phyloP scores from a whole-genome alignment of 1,140 invertebrate genomes.

The Drosophila navojoa region DNA sequence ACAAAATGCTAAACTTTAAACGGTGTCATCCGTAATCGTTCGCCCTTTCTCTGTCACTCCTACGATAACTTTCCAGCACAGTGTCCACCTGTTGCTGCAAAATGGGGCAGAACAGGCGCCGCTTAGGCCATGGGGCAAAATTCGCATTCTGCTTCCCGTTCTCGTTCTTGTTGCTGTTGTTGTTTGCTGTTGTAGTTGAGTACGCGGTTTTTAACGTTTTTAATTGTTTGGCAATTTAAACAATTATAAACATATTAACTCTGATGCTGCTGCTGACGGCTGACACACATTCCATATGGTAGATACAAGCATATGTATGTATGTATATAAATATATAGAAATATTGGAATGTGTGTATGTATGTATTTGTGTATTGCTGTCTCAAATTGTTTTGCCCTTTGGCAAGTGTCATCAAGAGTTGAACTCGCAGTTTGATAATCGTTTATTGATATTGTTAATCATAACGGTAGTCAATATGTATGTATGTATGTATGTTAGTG shows the following conservation, averaged over 20 bases:
- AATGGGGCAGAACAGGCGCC: slow-evolving; percentile 28
- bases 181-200: slow-evolving; percentile 18
- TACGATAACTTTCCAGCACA: background rate
- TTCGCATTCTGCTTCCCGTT: slow-evolving; percentile 43
- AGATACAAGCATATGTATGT: background rate
- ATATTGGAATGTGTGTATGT: background rate
- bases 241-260: slow-evolving; percentile 73
- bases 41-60: slow-evolving; percentile 5
- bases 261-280: slow-evolving; percentile 29
- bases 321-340: background rate
- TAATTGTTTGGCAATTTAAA: slow-evolving; percentile 69
- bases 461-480: slow-evolving; percentile 15
- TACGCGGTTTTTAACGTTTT: slow-evolving; percentile 20
- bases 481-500: background rate
- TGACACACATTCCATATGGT: slow-evolving; percentile 52
- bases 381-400: background rate
- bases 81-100: slow-evolving; percentile 36
- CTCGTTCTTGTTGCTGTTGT: slow-evolving; percentile 27
- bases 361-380: background rate
- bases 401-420: slow-evolving; percentile 15
- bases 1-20: slow-evolving; percentile 21
- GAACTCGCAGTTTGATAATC: slow-evolving; percentile 14
- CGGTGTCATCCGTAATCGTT: slow-evolving; percentile 21
- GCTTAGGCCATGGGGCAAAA: slow-evolving; percentile 39
- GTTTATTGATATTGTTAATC: slow-evolving; percentile 28